Evolutionary conservation across 1,140 invertebrate genomes (phyloP).

Genomic region (Drosophila guanche): DNA sequence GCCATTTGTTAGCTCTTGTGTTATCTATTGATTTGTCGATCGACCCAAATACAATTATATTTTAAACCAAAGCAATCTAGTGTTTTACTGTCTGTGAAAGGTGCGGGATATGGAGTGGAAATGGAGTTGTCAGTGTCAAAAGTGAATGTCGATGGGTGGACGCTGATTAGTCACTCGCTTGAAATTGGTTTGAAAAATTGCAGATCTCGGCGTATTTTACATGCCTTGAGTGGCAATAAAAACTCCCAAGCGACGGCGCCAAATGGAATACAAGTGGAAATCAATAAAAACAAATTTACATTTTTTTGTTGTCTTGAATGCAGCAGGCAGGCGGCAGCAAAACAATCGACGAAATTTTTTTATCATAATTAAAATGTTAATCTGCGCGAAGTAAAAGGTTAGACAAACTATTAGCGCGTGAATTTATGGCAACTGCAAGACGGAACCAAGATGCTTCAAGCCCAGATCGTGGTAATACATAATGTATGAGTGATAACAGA

Average conservation of each 20-base stretch:
- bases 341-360: conserved; percentile 67
- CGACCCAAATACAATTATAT: conserved; percentile 59
- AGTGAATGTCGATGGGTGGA: conserved; percentile 16
- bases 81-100: conserved; percentile 7
- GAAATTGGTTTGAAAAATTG: conserved; percentile 39
- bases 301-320: conserved; percentile 27
- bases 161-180: not conserved
- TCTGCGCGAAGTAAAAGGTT: conserved; percentile 81
- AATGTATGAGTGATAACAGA: conserved; percentile 77
- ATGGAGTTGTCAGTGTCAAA: conserved; percentile 25
- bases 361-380: conserved; percentile 82
- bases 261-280: conserved; percentile 65
- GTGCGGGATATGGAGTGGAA: not conserved
- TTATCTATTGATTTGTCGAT: conserved; percentile 73
- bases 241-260: conserved; percentile 59
- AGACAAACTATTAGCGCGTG: conserved; percentile 76
- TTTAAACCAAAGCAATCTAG: conserved; percentile 22
- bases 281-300: conserved; percentile 69
- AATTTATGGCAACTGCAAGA: conserved; percentile 80
- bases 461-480: conserved; percentile 55
- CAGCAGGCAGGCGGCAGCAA: conserved; percentile 22
- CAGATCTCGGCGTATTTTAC: conserved; percentile 48
- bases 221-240: conserved; percentile 49
- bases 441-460: conserved; percentile 53
- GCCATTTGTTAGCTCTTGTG: conserved; percentile 66